These are phyloP conservation scores for Agelastica alni DNA, from an alignment of 2,888 invertebrate genomes.

Conservation along the genomic window DNA sequence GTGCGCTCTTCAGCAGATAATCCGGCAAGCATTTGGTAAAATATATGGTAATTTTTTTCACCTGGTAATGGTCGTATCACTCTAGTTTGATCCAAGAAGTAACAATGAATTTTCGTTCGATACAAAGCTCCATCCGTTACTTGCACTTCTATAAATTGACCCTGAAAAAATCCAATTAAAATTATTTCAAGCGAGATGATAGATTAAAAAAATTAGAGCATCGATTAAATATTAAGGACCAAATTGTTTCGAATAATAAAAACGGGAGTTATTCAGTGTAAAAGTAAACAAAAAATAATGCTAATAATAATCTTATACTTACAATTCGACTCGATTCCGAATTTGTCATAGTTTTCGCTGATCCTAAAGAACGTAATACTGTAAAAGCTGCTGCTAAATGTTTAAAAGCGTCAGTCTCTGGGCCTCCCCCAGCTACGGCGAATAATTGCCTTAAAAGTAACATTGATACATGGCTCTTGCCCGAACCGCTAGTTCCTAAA, in stretches of 20 bases:
- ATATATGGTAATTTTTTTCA: constrained; percentile 96
- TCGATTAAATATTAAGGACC: no score
- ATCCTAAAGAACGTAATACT: constrained; percentile 87
- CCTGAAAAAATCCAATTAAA: no score
- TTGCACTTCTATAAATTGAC: constrained; percentile 95
- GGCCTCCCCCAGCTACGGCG: constrained; percentile 92
- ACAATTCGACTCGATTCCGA: constrained; percentile 93
- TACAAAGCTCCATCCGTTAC: constrained; percentile 93
- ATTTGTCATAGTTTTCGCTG: constrained; percentile 88
- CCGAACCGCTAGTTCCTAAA: constrained; percentile 84
- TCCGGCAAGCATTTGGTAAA: constrained; percentile 94
- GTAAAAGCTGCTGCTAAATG: constrained; percentile 95
- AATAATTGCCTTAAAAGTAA: constrained; percentile 86
- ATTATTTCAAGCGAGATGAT: no score
- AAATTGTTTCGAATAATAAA: no score
- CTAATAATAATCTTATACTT: no score
- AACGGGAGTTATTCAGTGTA: no score
- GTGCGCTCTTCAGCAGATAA: constrained; percentile 82
- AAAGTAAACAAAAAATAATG: no score
- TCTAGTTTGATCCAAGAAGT: constrained; percentile 91
- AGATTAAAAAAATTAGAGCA: no score
- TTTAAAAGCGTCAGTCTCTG: constrained; percentile 95
- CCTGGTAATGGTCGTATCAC: constrained; percentile 83
- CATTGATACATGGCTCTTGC: constrained; percentile 94
- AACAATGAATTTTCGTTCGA: constrained; percentile 94